Conservation (phyloP, 37 sponge, comb jelly and placozoan species). For the Amphimedon queenslandica region DNA sequence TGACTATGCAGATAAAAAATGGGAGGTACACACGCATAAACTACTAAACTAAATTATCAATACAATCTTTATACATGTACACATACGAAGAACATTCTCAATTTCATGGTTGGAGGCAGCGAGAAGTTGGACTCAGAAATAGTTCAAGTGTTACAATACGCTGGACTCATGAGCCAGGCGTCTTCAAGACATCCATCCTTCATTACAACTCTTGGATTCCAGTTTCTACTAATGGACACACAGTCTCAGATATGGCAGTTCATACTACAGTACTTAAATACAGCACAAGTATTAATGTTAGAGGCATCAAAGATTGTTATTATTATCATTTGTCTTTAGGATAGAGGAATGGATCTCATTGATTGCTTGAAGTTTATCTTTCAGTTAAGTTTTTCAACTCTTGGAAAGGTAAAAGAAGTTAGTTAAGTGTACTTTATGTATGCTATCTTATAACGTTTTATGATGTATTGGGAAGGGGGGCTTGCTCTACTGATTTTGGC, state of each 20-base stretch:
- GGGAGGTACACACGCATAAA: slow-evolving; percentile 62
- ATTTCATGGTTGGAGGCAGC: slow-evolving; percentile 51
- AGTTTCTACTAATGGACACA: slow-evolving; percentile 87
- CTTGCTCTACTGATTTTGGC: too few relatives aligned
- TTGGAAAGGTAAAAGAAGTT: slow-evolving; percentile 61
- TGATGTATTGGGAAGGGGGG: too few relatives aligned
- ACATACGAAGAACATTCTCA: slow-evolving; percentile 42
- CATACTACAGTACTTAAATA: slow-evolving; percentile 78
- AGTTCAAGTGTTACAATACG: slow-evolving; percentile 37
- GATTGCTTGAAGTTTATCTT: slow-evolving; percentile 82
- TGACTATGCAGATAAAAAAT: slow-evolving; percentile 78
- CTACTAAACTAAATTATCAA: not conserved
- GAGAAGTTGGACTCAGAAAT: slow-evolving; percentile 39
- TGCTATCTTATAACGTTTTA: too few relatives aligned
- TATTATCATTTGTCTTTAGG: slow-evolving; percentile 21
- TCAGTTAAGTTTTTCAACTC: slow-evolving; percentile 84
- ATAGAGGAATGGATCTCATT: slow-evolving; percentile 57
- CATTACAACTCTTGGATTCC: slow-evolving; percentile 86
- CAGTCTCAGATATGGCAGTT: slow-evolving; percentile 93
- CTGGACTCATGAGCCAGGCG: slow-evolving; percentile 44
- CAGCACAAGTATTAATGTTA: slow-evolving; percentile 38
- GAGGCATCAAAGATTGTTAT: not conserved
- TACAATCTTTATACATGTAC: not conserved
- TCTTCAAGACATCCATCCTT: not conserved
- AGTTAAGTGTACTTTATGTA: not conserved